Evolutionary conservation across 2,797 vertebrate species (phyloP).

Genomic region (Gymnocypris eckloni): DNA sequence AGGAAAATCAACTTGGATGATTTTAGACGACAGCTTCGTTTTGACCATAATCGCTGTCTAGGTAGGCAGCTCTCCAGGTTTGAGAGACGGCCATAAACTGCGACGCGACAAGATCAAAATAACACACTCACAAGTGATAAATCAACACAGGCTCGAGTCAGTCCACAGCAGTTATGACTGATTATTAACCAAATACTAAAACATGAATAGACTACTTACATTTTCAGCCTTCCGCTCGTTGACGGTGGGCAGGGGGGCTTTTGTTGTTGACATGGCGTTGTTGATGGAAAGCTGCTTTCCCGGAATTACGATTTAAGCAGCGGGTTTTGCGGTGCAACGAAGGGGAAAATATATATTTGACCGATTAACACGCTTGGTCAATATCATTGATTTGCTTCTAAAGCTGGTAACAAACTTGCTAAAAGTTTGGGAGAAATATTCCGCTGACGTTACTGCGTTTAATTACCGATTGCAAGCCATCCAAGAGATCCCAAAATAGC

Average conservation of each 20-base stretch:
- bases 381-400: conserved; percentile 9
- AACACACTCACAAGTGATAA: background rate
- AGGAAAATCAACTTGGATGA: background rate
- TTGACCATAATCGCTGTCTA: background rate
- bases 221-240: conserved; percentile 93
- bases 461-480: conserved; percentile 30
- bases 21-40: background rate
- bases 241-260: conserved; percentile 93
- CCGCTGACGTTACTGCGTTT: conserved; percentile 10
- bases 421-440: conserved; percentile 43
- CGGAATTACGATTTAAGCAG: conserved; percentile 48
- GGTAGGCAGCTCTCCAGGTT: background rate
- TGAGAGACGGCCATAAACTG: background rate
- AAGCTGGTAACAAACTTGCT: conserved; percentile 34
- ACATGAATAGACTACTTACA: conserved; percentile 80
- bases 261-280: conserved; percentile 90
- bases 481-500: conserved; percentile 1
- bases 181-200: background rate
- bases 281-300: conserved; percentile 41
- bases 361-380: background rate
- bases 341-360: background rate
- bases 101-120: conserved; percentile 14
- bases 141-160: background rate
- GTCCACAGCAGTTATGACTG: no score
- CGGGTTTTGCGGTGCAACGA: conserved; percentile 39